Conservation (phyloP, 1,140 invertebrate genomes). For the Heliconius melpomene region DNA sequence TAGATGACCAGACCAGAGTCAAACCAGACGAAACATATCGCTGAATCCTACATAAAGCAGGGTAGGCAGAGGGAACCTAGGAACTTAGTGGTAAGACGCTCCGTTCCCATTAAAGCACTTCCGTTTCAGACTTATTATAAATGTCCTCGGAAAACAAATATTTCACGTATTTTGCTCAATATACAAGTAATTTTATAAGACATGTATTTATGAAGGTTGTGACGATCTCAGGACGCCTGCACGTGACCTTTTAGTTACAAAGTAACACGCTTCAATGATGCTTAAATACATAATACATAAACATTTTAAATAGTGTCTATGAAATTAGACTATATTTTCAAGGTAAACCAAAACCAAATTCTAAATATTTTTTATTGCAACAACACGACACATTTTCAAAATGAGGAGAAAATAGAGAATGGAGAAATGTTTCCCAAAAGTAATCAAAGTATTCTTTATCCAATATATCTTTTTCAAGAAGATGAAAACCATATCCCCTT, state of each 20-base stretch:
- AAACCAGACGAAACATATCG: no score
- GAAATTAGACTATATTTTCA: not conserved
- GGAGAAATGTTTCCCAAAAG: no score
- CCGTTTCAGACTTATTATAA: not conserved
- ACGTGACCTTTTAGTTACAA: not conserved
- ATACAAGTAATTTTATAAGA: not conserved
- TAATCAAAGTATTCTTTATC: no score
- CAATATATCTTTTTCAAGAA: no score
- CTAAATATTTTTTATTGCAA: no score
- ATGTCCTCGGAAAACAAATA: not conserved
- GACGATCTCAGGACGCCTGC: not conserved
- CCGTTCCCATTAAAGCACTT: not conserved
- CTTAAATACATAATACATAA: not conserved
- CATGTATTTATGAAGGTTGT: not conserved
- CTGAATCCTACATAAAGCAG: no score
- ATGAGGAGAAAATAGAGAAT: no score
- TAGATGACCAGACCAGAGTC: no score
- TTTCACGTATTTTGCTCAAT: not conserved
- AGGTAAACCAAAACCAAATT: not conserved
- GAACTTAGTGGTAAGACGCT: no score
- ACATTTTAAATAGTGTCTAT: not conserved
- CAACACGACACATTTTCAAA: no score
- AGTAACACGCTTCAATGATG: not conserved
- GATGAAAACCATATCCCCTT: no score
- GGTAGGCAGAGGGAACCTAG: no score